Evolutionary conservation across 2,888 invertebrate species (phyloP), one percentile per base, ranked within the genome.

Genomic region (Candidula unifasciata): DNA sequence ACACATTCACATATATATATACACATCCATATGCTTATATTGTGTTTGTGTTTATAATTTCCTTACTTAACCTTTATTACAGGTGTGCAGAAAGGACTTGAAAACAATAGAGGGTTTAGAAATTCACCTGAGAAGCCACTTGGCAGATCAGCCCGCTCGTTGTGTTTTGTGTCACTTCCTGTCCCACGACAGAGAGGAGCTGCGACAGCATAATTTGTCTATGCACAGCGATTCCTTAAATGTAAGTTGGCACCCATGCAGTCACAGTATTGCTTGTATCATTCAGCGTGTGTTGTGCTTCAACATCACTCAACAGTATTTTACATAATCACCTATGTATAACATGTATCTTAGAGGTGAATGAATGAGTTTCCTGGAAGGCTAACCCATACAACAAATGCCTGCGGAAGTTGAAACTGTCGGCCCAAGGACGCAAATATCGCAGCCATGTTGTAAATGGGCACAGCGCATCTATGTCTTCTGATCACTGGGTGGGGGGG

Each of bases 141-240:
- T 92, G 69, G 90, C 91, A 44, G 90, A 91, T 78, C 86, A 88
- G 8, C 88, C 90, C 0, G 89, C 90, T 81, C 89, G 89, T n/a
- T 93, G 93, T 88, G 90, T 88, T 30, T 83, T 91, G 44, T 93
- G 93, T 87, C 92, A 91, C 85, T 93, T 91, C 85, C 87, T 90
- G 13, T 87, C 91, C 0, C 90, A 90, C 37, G 88, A 86, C 54
- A 86, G 89, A 35, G 89, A 89, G 21, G 88, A 91, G 30, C 88
- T 92, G 60, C 86, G 88, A 37, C 86, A 83, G 13, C 93, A 93
- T 83, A 90, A 90, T 88, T 88, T 90, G 44, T 85, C 89, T 16
- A 87, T 88, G 30, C 93, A 93, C 82, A 87, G 44, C 54, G 81
- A 85, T n/a, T 85, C 85, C 57, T 44, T 81, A 30, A 85, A 81